Conservation (phyloP, 2,888 invertebrate genomes). For the Temnothorax unifasciatus region DNA sequence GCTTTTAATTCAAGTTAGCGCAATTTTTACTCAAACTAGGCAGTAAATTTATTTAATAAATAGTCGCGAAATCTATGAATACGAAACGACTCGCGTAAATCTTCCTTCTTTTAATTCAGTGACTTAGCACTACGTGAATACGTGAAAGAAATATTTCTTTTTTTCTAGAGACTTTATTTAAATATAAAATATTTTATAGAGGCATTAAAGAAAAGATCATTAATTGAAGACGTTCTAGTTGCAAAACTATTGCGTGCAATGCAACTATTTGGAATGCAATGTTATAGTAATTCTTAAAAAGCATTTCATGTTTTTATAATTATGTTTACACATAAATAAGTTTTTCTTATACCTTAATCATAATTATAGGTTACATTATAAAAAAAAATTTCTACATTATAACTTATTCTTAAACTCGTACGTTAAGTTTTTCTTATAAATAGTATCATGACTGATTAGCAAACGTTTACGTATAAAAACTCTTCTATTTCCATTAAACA, state of each 20-base stretch:
- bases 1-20: background rate
- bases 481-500: background rate
- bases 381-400: background rate
- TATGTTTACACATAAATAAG: background rate
- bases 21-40: background rate
- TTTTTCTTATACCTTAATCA: background rate
- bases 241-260: background rate
- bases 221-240: background rate
- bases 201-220: background rate
- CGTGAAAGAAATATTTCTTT: background rate
- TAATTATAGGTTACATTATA: background rate
- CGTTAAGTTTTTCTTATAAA: background rate
- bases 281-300: background rate
- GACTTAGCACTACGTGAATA: background rate
- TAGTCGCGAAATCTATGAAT: background rate
- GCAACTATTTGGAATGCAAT: conserved; percentile 16
- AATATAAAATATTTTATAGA: background rate
- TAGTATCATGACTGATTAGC: background rate
- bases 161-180: too few species aligned
- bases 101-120: background rate
- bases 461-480: background rate
- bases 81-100: background rate
- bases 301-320: background rate
- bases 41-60: conserved; percentile 2
- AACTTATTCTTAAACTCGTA: background rate